Evolutionary conservation across 2,888 invertebrate genomes (phyloP), one percentile per base, ranked within the genome.

Genomic region (Lithophane leautieri): DNA sequence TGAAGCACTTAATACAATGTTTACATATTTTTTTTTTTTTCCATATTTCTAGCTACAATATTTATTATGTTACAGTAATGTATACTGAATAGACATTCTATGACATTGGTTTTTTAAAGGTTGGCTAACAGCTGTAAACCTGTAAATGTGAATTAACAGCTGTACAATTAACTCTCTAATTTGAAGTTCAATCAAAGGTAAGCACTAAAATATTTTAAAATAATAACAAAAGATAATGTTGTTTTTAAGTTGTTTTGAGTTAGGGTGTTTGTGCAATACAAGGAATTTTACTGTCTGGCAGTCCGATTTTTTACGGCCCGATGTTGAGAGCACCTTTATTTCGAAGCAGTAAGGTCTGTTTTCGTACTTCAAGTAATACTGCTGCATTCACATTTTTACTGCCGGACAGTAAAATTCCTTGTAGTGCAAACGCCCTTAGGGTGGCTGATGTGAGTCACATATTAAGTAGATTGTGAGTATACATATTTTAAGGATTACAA

Each of bases 101-200:
- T 40, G 25, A 42, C n/a, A 56, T 73, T 63, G 9, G 1, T 65
- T 81, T 81, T 81, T 74, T n/a, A 28, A 72, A 73, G 50, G 22
- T n/a, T 56, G 25, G 40, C 19, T 16, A 22, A 44, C 25, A 63
- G 56, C 44, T 63, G 42, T n/a, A 19, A 42, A 22, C 14, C 9
- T 44, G 9, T 4, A 54, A 4, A 14, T 63, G 42, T 22, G 47
- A 19, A 73, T 52, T 58, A 80, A n/a, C 73, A 77, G 34, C 14
- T 65, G 56, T 52, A 52, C 14, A 78, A 63, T 65, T 8, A 65
- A 62, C 60, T 25, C 0, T 56, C 3, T 44, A 52, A 11, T 81
- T 19, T 44, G 11, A 60, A 61, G 40, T 47, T 61, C 22, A 66
- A 25, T 47, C 9, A 61, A 58, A 16, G 22, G 14, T 74, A 54